Percentiles rank a stretch among this genome's conserved stretches.
Conservation (phyloP, 2,888 invertebrate species). For the Sarcophaga variegata region DNA sequence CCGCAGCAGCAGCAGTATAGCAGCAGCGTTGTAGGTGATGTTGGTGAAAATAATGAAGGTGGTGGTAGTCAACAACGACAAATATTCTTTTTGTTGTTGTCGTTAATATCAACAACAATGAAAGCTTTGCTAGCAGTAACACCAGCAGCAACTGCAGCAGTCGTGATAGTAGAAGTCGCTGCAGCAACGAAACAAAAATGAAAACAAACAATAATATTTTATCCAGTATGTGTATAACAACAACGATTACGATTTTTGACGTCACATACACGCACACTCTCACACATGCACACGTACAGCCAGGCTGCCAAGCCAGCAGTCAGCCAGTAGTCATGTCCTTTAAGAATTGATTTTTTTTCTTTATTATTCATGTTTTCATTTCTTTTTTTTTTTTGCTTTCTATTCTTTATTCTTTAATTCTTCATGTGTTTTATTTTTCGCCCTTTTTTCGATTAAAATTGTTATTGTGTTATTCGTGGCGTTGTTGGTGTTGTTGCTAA, state of each 20-base stretch:
- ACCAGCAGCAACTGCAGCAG: conserved; percentile 34
- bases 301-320: conserved; percentile 39
- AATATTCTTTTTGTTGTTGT: neutral
- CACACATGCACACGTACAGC: conserved; percentile 27
- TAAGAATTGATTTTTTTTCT: conserved; percentile 59
- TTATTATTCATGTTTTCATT: conserved; percentile 26
- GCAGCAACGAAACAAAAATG: conserved; percentile 34
- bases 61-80: neutral
- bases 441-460: neutral
- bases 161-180: conserved; percentile 25
- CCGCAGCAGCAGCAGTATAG: neutral
- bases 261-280: conserved; percentile 66
- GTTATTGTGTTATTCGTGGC: conserved; percentile 18
- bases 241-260: conserved; percentile 67
- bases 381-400: neutral
- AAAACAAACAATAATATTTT: conserved; percentile 36
- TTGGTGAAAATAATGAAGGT: conserved; percentile 19
- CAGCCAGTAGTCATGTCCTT: conserved; percentile 62
- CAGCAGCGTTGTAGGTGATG: conserved; percentile 34
- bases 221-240: conserved; percentile 55
- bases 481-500: neutral
- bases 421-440: neutral
- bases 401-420: conserved; percentile 7
- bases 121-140: conserved; percentile 34
- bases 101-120: neutral